A percentile compares a stretch with the other conserved stretches of the same genome.
Evolutionary conservation across 2,113 vertebrate genomes (phyloP).

Genomic region (Brachionichthys hirsutus): DNA sequence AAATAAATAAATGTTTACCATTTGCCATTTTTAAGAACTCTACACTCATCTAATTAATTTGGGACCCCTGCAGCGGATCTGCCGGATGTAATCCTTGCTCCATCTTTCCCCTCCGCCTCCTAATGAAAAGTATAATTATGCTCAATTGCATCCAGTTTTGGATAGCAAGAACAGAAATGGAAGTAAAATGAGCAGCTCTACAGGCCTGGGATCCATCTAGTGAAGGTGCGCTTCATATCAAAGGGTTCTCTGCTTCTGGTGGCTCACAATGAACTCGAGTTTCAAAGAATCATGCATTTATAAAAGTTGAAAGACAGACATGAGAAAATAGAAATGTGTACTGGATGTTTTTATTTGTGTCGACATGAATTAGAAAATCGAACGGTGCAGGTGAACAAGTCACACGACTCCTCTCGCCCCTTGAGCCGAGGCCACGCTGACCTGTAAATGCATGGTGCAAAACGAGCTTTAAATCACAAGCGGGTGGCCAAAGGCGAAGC

Average conservation of each 20-base stretch:
- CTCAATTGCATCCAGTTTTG: too few species aligned
- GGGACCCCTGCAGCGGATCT: too few species aligned
- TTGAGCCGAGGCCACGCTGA: conserved; percentile 19
- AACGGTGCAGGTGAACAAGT: conserved; percentile 77
- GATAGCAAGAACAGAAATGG: too few species aligned
- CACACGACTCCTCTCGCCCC: conserved; percentile 31
- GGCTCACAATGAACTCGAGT: too few species aligned
- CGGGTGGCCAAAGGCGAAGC: conserved; percentile 86
- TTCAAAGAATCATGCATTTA: neutral
- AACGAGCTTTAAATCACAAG: conserved; percentile 33
- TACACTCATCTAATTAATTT: too few species aligned
- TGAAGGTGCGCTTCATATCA: too few species aligned
- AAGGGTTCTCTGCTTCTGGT: too few species aligned
- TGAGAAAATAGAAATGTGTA: conserved; percentile 80
- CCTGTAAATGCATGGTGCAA: conserved; percentile 13
- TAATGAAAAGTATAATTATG: too few species aligned
- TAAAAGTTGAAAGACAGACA: neutral
- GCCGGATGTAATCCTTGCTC: too few species aligned
- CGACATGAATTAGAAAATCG: conserved; percentile 83
- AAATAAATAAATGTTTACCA: conserved; percentile 51
- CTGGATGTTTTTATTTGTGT: conserved; percentile 77
- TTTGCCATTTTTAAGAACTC: neutral
- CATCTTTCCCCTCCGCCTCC: too few species aligned
- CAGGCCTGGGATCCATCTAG: too few species aligned
- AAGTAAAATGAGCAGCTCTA: too few species aligned